Evolutionary conservation across 2,888 invertebrate species (phyloP), one percentile per base, ranked within the genome.

Genomic region (Macrosiphum euphorbiae): DNA sequence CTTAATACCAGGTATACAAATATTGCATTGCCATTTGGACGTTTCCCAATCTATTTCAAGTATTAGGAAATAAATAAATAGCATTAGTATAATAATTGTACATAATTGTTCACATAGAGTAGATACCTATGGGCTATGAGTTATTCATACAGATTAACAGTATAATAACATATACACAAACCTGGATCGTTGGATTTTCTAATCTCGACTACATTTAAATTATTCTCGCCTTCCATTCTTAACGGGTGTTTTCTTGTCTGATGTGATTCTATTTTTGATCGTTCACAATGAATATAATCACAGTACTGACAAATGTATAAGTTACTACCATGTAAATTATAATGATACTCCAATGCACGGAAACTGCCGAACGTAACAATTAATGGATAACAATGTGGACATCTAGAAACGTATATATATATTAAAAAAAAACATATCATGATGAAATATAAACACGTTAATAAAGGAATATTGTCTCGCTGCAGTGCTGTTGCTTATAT

Each of bases 321-420:
- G 5, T 67, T 16, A 16, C 3, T n/a, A 0, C n/a, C n/a, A n/a
- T 67, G 67, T 16, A n/a, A n/a, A 67, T 67, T 16, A 2, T n/a
- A 67, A n/a, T 67, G 67, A 16, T 2, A 35, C 16, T 0, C n/a
- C 13, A 67, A 16, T 16, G 16, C 67, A 16, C 2, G 13, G 3
- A 67, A 0, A n/a, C 1, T n/a, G 4, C 5, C 4, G 16, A n/a
- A 5, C 13, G 3, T n/a, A 13, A 13, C 1, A 13, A 3, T 13
- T n/a, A n/a, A 16, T n/a, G 67, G 67, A 5, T 1, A 16, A 67
- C 67, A 67, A n/a, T 67, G 67, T 16, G n/a, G 67, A 67, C 67
- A 67, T 67, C 67, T 67, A n/a, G 4, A 67, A 67, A 67, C n/a
- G 16, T n/a, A 1, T 13, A 67, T 67, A 28, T 1, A 61, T 28